Conservation (phyloP, 2,113 vertebrate species). For the Lophura nycthemera region DNA sequence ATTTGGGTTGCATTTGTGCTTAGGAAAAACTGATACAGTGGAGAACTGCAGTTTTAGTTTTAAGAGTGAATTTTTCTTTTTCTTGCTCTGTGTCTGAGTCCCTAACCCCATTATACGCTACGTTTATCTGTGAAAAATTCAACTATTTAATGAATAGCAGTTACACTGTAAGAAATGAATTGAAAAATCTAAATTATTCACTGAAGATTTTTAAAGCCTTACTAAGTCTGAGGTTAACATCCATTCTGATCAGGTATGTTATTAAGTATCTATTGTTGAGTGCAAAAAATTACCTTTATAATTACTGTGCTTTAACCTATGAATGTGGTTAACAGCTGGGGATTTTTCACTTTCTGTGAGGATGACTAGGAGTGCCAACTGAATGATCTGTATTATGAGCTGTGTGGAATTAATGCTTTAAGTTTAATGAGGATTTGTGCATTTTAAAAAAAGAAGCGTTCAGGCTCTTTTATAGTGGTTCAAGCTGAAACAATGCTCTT, state of each 20-base stretch:
- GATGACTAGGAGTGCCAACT: not conserved
- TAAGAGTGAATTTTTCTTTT: not conserved
- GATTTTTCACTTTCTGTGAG: not conserved
- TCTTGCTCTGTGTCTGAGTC: not conserved
- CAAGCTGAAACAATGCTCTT: not conserved
- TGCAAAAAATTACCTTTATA: constrained; percentile 31
- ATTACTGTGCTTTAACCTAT: constrained; percentile 27
- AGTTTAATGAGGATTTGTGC: not conserved
- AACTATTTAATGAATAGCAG: constrained; percentile 16
- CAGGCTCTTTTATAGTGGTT: not conserved
- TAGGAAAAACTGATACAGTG: not conserved
- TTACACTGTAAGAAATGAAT: not conserved
- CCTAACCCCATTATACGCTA: not conserved
- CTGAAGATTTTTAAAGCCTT: not conserved
- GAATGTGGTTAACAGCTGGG: not conserved
- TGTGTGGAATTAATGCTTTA: not conserved
- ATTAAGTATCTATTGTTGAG: constrained; percentile 19
- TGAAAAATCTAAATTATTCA: constrained; percentile 3
- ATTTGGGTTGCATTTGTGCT: not conserved
- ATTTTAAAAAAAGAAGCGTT: not conserved
- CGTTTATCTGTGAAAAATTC: not conserved
- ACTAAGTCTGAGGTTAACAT: constrained; percentile 27
- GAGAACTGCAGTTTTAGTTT: not conserved
- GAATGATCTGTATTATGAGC: not conserved
- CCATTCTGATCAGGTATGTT: not conserved